A percentile compares a stretch with the other conserved stretches of the same genome.
These are phyloP conservation scores for Luehdorfia chinensis DNA, from an alignment of 1,140 invertebrate species.

Conservation along the genomic window DNA sequence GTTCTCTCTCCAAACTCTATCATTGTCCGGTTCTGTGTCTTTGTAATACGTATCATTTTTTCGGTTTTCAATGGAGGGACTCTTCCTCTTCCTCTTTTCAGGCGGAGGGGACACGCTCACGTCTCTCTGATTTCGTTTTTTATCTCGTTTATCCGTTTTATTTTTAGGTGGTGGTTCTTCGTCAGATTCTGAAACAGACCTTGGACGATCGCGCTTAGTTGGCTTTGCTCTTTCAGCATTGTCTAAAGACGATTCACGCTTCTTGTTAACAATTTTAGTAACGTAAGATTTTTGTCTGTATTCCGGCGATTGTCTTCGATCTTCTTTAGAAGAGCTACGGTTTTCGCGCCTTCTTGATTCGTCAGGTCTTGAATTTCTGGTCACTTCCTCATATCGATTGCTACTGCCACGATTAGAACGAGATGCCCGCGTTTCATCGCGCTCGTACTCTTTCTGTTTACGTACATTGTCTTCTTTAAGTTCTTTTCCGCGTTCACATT, in stretches of 20 bases:
- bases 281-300: slow-evolving; percentile 44
- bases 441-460: slow-evolving; percentile 39
- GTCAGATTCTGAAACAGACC: slow-evolving; percentile 39
- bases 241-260: slow-evolving; percentile 40
- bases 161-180: slow-evolving; percentile 29
- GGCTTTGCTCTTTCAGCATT: slow-evolving; percentile 26
- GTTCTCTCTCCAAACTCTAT: slow-evolving; percentile 34
- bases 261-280: slow-evolving; percentile 56
- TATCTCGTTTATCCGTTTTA: slow-evolving; percentile 38
- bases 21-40: neutral
- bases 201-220: slow-evolving; percentile 35
- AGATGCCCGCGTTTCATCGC: slow-evolving; percentile 32
- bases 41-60: slow-evolving; percentile 1
- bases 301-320: slow-evolving; percentile 37
- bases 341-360: slow-evolving; percentile 31
- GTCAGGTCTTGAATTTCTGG: slow-evolving; percentile 27
- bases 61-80: slow-evolving; percentile 26
- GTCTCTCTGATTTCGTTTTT: slow-evolving; percentile 30
- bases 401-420: slow-evolving; percentile 9
- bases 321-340: slow-evolving; percentile 33
- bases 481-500: slow-evolving; percentile 35
- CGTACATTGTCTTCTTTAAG: slow-evolving; percentile 33
- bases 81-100: slow-evolving; percentile 48
- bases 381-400: slow-evolving; percentile 25
- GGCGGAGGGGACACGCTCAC: slow-evolving; percentile 48